Evolutionary conservation across 1,140 invertebrate species (phyloP).

Genomic region (Planococcus citri): DNA sequence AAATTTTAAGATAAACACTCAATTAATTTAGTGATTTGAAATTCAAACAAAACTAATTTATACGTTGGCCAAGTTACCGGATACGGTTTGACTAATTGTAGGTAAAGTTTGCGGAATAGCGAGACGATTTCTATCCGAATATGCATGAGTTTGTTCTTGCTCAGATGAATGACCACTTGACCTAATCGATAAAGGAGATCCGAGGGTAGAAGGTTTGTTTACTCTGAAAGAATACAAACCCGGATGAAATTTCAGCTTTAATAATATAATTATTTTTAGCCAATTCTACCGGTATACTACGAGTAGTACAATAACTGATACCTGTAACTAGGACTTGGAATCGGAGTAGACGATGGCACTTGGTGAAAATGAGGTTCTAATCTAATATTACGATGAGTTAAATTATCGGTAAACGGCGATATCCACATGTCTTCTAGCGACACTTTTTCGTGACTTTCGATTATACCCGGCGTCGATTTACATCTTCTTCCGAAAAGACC

Average conservation of each 20-base stretch:
- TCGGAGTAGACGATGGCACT: constrained; percentile 35
- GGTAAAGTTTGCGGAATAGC: too few species aligned
- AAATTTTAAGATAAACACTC: too few species aligned
- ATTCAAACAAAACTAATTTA: too few species aligned
- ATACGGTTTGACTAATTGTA: too few species aligned
- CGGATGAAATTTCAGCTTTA: too few species aligned
- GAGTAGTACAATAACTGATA: too few species aligned
- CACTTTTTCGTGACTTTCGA: constrained; percentile 78
- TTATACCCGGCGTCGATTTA: constrained; percentile 85
- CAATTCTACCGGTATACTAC: too few species aligned
- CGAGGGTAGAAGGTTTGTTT: constrained; percentile 29
- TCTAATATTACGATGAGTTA: constrained; percentile 1
- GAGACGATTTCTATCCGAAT: too few species aligned
- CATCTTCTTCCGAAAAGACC: constrained; percentile 53
- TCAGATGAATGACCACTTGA: constrained; percentile 30
- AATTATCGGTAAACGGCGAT: constrained; percentile 26
- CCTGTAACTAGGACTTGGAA: constrained; percentile 31
- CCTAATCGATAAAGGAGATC: constrained; percentile 30
- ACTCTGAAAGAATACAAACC: constrained; percentile 18
- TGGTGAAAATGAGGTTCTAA: constrained; percentile 31
- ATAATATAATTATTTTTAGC: too few species aligned
- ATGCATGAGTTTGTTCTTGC: constrained; percentile 27
- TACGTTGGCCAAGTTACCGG: too few species aligned
- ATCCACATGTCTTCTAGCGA: constrained; percentile 82
- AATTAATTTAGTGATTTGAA: too few species aligned